Conservation (phyloP, 1,140 invertebrate genomes). For the Nebria ingens region DNA sequence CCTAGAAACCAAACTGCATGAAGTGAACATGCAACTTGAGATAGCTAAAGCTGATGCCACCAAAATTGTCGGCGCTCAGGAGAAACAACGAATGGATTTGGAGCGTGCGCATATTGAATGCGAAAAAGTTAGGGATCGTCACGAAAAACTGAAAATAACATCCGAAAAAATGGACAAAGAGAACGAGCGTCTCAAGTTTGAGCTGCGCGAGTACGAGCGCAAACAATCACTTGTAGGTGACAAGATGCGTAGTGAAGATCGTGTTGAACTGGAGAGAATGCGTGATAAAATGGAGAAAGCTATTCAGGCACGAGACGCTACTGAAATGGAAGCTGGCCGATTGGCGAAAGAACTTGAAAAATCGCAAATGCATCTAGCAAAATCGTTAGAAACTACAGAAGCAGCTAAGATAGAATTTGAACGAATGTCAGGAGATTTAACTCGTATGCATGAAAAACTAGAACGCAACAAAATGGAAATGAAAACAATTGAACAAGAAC, state of each 20-base stretch:
- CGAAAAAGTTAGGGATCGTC: constrained; percentile 72
- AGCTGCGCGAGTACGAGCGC: constrained; percentile 57
- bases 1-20: constrained; percentile 67
- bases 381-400: constrained; percentile 71
- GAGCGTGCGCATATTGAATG: constrained; percentile 74
- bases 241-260: constrained; percentile 47
- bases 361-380: constrained; percentile 65
- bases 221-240: constrained; percentile 47
- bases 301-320: constrained; percentile 62
- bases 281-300: constrained; percentile 80
- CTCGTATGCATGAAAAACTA: constrained; percentile 64
- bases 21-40: constrained; percentile 68
- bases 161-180: constrained; percentile 60
- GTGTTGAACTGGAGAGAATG: constrained; percentile 66
- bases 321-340: constrained; percentile 72
- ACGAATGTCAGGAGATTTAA: constrained; percentile 65
- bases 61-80: constrained; percentile 57
- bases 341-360: constrained; percentile 80
- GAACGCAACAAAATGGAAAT: constrained; percentile 56
- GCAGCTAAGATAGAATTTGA: constrained; percentile 72
- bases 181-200: constrained; percentile 59
- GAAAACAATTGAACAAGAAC: constrained; percentile 54
- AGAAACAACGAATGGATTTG: constrained; percentile 64
- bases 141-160: constrained; percentile 66
- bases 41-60: constrained; percentile 63